phyloP scores from a whole-genome alignment of 2,797 vertebrate species.

The Sebastes elongatus region DNA sequence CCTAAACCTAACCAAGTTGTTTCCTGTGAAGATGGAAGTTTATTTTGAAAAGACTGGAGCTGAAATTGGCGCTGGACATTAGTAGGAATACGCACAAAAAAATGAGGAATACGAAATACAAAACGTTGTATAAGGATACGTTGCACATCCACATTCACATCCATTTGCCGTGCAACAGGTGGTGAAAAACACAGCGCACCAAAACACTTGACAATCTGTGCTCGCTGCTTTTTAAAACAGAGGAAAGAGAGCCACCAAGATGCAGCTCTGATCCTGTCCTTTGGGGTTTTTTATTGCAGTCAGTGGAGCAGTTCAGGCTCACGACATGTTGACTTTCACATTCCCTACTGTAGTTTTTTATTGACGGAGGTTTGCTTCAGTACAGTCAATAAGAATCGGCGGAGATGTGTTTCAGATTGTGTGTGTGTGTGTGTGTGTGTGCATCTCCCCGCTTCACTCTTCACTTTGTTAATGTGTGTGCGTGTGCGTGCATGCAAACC shows the following conservation, averaged over 20 bases:
- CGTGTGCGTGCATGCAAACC: conserved; percentile 8
- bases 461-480: background rate
- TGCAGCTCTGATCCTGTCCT: background rate
- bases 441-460: background rate
- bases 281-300: background rate
- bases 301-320: conserved; percentile 4
- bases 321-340: conserved; percentile 2
- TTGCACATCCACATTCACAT: background rate
- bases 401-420: background rate
- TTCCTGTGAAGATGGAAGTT: background rate
- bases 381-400: background rate
- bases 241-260: background rate
- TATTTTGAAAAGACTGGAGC: background rate
- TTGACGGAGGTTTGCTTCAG: conserved; percentile 11
- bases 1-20: background rate
- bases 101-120: background rate
- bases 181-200: background rate
- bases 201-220: background rate
- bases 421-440: background rate
- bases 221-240: background rate
- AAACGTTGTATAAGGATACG: background rate
- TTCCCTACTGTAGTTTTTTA: conserved; percentile 5
- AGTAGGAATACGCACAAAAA: background rate
- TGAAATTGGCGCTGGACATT: background rate
- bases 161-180: background rate